A percentile compares a stretch with the other conserved stretches of the same genome.
Evolutionary conservation across 2,797 vertebrate genomes (phyloP).

Genomic region (Pseudochirops corinnae): DNA sequence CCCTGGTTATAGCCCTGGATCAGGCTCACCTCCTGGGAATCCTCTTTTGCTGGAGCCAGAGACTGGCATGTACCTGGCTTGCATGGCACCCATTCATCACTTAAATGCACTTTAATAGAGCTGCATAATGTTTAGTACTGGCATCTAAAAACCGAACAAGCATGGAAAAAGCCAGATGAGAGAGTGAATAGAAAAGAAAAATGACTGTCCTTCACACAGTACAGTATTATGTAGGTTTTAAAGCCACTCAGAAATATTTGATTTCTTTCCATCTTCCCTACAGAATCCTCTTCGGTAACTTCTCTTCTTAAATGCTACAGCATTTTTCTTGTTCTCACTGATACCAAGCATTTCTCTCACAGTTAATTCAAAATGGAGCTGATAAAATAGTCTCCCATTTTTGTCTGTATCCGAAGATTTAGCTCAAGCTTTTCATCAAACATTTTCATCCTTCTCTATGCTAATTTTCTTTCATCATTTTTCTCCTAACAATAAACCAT

Average conservation of each 20-base stretch:
- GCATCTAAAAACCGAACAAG: slow-evolving; percentile 58
- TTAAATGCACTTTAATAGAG: slow-evolving; percentile 13
- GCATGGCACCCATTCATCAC: slow-evolving; percentile 8
- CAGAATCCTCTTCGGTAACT: slow-evolving; percentile 40
- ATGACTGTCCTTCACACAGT: slow-evolving; percentile 11
- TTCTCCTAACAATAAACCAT: not conserved
- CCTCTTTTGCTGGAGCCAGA: slow-evolving; percentile 5
- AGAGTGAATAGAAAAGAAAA: slow-evolving; percentile 43
- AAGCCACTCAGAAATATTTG: slow-evolving; percentile 59
- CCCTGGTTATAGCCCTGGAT: slow-evolving; percentile 6
- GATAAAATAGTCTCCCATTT: not conserved
- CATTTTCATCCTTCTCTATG: not conserved
- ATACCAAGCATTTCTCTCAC: not conserved
- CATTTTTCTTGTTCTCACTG: slow-evolving; percentile 26
- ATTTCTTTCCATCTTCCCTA: slow-evolving; percentile 44
- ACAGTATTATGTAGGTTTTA: slow-evolving; percentile 32
- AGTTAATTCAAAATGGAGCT: slow-evolving; percentile 30
- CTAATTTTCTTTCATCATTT: not conserved
- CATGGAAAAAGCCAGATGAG: slow-evolving; percentile 33
- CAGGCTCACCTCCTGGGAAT: not conserved
- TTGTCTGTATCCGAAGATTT: not conserved
- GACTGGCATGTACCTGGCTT: slow-evolving; percentile 21
- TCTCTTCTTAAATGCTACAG: slow-evolving; percentile 22
- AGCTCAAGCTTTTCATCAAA: not conserved
- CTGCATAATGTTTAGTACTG: slow-evolving; percentile 50